Percentiles rank a stretch among this genome's conserved stretches.
phyloP scores from a whole-genome alignment of 2,888 invertebrate species.

The Acleris sparsana region DNA sequence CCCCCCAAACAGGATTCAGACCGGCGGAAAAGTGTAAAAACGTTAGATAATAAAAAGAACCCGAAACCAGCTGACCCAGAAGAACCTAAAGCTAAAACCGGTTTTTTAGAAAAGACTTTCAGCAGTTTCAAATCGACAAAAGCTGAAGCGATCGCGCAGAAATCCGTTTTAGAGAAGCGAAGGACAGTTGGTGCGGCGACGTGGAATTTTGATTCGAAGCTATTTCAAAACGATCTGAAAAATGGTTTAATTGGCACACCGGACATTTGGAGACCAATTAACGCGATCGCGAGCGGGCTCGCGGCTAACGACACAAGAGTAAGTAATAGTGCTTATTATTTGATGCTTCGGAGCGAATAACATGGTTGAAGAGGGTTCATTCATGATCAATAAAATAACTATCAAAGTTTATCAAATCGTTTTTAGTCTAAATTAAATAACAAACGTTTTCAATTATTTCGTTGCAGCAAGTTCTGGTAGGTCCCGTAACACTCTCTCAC shows the following conservation, averaged over 20 bases:
- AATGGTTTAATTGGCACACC: conserved; percentile 86
- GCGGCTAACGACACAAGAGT: conserved; percentile 80
- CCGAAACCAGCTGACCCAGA: conserved; percentile 72
- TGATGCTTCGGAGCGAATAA: neutral
- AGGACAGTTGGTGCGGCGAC: conserved; percentile 87
- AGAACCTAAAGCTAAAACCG: conserved; percentile 74
- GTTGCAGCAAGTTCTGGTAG: too few species aligned
- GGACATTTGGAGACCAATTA: conserved; percentile 87
- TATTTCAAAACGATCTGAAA: conserved; percentile 85
- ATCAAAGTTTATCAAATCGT: too few species aligned
- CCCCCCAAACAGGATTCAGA: conserved; percentile 74
- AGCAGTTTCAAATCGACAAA: conserved; percentile 76
- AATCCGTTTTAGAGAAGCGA: conserved; percentile 84
- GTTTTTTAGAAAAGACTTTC: conserved; percentile 79
- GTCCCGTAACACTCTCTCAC: too few species aligned
- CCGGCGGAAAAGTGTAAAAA: conserved; percentile 67
- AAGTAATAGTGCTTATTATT: conserved; percentile 44
- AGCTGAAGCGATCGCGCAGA: conserved; percentile 71
- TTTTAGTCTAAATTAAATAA: too few species aligned
- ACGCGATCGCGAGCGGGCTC: conserved; percentile 86
- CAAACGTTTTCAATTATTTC: too few species aligned
- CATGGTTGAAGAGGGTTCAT: neutral
- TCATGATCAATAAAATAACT: too few species aligned
- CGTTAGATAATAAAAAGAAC: conserved; percentile 61
- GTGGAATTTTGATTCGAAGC: conserved; percentile 86